Evolutionary conservation across 1,140 invertebrate genomes (phyloP), one percentile per base, ranked within the genome.

Genomic region (Drosophila repletoides): DNA sequence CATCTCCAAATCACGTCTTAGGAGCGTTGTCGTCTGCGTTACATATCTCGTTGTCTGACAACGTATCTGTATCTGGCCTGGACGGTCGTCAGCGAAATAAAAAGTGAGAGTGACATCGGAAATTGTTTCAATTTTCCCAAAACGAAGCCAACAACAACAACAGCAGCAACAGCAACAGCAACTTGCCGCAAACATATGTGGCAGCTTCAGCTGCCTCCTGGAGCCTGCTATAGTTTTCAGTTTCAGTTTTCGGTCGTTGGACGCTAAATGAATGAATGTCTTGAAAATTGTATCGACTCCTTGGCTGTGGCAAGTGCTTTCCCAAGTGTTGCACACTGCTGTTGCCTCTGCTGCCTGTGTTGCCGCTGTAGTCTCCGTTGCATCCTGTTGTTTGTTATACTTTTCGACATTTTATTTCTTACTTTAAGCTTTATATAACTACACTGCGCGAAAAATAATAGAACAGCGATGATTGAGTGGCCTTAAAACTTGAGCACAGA

Each of bases 61-160:
- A 41, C 21, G 15, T 46, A 55, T 29, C 40, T 64, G 34, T 52
- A 29, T 49, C 45, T 70, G 67, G 46, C 38, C 65, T 53, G 56
- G 60, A 67, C 55, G 63, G 51, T 55, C 55, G 68, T 67, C 61
- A 77, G 80, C 63, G 75, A 72, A 81, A 79, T 79, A 86, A 88
- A 88, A 88, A 88, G 86, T 88, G 86, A 88, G 86, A 88, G 86
- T 88, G 86, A 88, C 87, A 88, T 88, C 86, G 86, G 86, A 88
- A 88, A 88, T 88, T 88, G 86, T 88, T 88, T 88, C 86, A 86
- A 81, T 88, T 88, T 88, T 81, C 77, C 74, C 36, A 49, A 88
- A 87, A 87, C 80, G 80, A 86, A 86, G 69, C 64, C 72, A 83
- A 75, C 71, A 67, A 72, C 36, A 41, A 21, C 38, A 71, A 55